These are phyloP conservation scores for Silurus glanis DNA, from an alignment of 2,113 vertebrate genomes.

Conservation along the genomic window DNA sequence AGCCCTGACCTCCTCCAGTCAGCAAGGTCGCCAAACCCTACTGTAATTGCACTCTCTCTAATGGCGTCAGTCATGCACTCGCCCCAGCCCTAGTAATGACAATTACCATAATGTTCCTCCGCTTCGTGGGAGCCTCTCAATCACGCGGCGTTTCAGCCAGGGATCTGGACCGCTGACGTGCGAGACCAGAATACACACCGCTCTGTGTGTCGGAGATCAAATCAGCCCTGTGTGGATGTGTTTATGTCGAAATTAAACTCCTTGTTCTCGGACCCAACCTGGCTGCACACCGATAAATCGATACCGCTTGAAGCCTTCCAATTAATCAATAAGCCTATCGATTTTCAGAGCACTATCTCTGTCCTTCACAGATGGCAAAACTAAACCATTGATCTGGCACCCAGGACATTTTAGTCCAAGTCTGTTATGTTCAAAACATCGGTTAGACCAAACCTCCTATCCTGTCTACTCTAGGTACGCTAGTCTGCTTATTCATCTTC, in stretches of 20 bases:
- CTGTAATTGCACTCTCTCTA: conserved; percentile 83
- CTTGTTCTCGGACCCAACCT: conserved; percentile 36
- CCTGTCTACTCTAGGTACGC: background rate
- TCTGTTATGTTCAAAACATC: conserved; percentile 7
- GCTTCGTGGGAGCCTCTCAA: conserved; percentile 66
- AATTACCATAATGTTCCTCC: conserved; percentile 78
- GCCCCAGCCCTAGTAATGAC: conserved; percentile 76
- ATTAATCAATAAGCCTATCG: conserved; percentile 43
- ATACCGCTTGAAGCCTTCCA: conserved; percentile 42
- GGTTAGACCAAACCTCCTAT: background rate
- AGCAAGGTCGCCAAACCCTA: conserved; percentile 80
- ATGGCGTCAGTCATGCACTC: conserved; percentile 78
- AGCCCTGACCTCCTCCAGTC: conserved; percentile 79
- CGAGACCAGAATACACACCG: conserved; percentile 44
- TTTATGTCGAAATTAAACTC: conserved; percentile 30
- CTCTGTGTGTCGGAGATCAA: conserved; percentile 37
- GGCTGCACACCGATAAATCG: conserved; percentile 39
- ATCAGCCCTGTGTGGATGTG: conserved; percentile 34
- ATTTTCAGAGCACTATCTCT: conserved; percentile 33
- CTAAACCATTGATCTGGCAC: conserved; percentile 25
- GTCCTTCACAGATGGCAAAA: conserved; percentile 39
- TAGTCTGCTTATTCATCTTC: conserved; percentile 18
- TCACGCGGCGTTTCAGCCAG: conserved; percentile 64
- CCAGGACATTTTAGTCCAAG: conserved; percentile 16
- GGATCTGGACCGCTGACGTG: conserved; percentile 57